Evolutionary conservation across 2,797 vertebrate genomes (phyloP).

Genomic region (Pangasius mekongensis): DNA sequence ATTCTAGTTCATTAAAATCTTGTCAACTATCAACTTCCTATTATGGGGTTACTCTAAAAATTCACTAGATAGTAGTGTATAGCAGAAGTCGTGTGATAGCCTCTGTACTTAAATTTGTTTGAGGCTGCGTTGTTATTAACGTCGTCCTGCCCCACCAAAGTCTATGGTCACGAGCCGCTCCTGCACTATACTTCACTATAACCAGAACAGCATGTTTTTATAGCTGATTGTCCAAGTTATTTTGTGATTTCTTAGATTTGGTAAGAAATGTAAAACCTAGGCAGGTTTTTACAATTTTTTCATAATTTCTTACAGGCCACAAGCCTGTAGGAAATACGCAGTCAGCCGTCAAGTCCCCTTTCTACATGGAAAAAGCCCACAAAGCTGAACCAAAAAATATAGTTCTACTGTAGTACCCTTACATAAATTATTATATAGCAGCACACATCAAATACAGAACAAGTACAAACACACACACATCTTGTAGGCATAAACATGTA

Average conservation of each 20-base stretch:
- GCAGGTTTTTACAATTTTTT: neutral
- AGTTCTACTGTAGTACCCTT: neutral
- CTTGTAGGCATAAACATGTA: slow-evolving; percentile 1
- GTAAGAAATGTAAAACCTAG: neutral
- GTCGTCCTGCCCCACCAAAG: neutral
- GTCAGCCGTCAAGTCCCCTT: neutral
- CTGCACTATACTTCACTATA: neutral
- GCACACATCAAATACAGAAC: neutral
- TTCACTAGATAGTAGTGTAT: neutral
- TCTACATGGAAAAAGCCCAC: neutral
- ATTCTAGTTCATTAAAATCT: neutral
- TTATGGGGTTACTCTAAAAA: neutral
- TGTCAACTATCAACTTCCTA: neutral
- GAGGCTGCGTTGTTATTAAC: neutral
- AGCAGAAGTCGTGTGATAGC: neutral
- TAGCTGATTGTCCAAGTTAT: neutral
- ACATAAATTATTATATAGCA: neutral
- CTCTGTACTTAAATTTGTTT: neutral
- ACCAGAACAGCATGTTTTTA: neutral
- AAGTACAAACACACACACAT: slow-evolving; percentile 12
- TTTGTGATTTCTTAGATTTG: neutral
- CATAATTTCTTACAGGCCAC: neutral
- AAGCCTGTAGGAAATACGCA: neutral
- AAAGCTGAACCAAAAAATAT: neutral
- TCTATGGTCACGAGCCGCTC: neutral